These are phyloP conservation scores for Lepidurus packardi DNA, from an alignment of 1,140 invertebrate genomes.

Conservation along the genomic window DNA sequence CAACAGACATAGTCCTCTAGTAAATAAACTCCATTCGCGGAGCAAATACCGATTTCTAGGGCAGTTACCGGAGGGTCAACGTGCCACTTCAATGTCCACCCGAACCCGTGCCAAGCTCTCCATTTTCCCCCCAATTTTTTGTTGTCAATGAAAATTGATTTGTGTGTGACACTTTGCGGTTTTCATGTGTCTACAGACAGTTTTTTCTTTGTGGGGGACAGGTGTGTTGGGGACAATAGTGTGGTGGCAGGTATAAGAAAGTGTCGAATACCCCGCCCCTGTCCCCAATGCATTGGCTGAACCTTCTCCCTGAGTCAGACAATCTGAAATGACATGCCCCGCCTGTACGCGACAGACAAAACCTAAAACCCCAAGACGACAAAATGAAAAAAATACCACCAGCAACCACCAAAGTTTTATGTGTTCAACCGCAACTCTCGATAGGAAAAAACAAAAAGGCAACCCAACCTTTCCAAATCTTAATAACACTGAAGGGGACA, in stretches of 20 bases:
- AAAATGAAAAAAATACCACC: neutral
- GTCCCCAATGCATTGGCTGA: neutral
- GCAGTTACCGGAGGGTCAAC: no score
- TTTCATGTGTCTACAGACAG: no score
- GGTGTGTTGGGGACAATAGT: neutral
- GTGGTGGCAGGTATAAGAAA: neutral
- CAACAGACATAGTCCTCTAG: no score
- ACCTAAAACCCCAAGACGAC: neutral
- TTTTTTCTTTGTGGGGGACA: neutral
- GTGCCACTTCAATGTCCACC: no score
- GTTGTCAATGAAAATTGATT: no score
- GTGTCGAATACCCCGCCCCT: conserved; percentile 12
- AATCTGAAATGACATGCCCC: neutral
- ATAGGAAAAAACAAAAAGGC: neutral
- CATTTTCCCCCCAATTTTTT: no score
- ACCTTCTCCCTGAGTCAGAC: neutral
- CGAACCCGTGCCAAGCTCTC: no score
- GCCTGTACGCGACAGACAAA: neutral
- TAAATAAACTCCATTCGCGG: no score
- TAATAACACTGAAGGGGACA: no score
- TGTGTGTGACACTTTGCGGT: no score
- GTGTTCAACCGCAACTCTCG: neutral
- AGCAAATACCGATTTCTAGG: no score
- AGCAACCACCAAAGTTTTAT: neutral
- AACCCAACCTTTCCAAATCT: neutral